Conservation (phyloP, 2,113 vertebrate species). For the Chamaetylas fuelleborni region DNA sequence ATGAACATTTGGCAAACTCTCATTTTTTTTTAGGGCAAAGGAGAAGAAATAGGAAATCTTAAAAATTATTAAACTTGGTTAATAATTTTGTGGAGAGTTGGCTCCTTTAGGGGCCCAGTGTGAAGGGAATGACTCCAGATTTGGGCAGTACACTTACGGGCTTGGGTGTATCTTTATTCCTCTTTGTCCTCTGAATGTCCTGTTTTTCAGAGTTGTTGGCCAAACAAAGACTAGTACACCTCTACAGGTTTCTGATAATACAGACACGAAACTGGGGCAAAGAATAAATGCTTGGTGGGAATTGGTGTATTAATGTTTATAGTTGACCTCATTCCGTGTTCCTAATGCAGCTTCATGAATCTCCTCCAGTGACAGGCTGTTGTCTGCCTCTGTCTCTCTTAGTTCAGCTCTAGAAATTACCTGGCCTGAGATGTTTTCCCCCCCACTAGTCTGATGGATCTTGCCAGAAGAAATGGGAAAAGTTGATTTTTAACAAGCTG, state of each 20-base stretch:
- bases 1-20: not conserved
- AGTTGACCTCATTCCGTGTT: not conserved
- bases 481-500: not conserved
- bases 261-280: not conserved
- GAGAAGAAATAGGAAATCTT: not conserved
- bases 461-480: not conserved
- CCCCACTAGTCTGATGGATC: not conserved
- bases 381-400: not conserved
- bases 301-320: not conserved
- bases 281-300: not conserved
- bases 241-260: not conserved
- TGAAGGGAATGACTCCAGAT: not conserved
- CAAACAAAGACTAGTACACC: not conserved
- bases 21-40: not conserved
- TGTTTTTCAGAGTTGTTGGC: not conserved
- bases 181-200: not conserved
- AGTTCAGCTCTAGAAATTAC: not conserved
- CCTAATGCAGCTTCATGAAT: not conserved
- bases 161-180: not conserved
- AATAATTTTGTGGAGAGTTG: not conserved
- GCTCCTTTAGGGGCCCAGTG: rapidly evolving
- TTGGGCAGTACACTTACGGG: not conserved
- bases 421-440: not conserved
- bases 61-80: not conserved
- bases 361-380: not conserved